Base-by-base conservation (phyloP, 2,113 vertebrate species). In the Leptosomus discolor region DNA sequence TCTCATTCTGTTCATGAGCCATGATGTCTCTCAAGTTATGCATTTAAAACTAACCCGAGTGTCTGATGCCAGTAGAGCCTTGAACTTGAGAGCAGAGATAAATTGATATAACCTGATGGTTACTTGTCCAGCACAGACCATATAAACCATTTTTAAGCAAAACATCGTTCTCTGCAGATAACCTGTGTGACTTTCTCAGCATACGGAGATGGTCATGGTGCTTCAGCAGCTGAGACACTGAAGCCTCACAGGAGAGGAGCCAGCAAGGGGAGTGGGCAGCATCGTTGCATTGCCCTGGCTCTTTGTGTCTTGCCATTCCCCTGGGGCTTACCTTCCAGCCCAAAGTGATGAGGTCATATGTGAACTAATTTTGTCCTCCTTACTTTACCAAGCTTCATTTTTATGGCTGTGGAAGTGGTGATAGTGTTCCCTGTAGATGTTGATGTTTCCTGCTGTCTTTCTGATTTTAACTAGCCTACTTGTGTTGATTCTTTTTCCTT, bases 171-270 rank as follows among this genome's bases (percentile, higher is more conserved):
- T n/a, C 34, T n/a, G 34, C 45, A 24, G 24, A 51, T 39, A 2
- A 27, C 11, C 27, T 8, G 30, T 51, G 13, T 3, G 22, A 3
- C 30, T 13, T 51, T 8, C 37, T 57, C 29, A 4, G 60, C 1
- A 0, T 5, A 32, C 32, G 8, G 65, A 21, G 60, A 2, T 29
- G 58, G 2, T 11, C 8, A 1, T 0, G 0, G 56, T n/a, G 57
- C 51, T 41, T 58, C 9, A 5, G 37, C 17, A 41, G 45, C 69
- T 2, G 3, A 39, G 46, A 12, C 9, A 1, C 50, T 3, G 29
- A 18, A 60, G 34, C 34, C 12, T 73, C 18, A 4, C 43, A 39
- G 37, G 11, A 30, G 15, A 60, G 17, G 37, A 73, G 53, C 29
- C 50, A 6, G 24, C 60, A 9, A 37, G 12, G n/a, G 6, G 14